Evolutionary conservation across 2,113 vertebrate genomes (phyloP).

Genomic region (Ondatra zibethicus): DNA sequence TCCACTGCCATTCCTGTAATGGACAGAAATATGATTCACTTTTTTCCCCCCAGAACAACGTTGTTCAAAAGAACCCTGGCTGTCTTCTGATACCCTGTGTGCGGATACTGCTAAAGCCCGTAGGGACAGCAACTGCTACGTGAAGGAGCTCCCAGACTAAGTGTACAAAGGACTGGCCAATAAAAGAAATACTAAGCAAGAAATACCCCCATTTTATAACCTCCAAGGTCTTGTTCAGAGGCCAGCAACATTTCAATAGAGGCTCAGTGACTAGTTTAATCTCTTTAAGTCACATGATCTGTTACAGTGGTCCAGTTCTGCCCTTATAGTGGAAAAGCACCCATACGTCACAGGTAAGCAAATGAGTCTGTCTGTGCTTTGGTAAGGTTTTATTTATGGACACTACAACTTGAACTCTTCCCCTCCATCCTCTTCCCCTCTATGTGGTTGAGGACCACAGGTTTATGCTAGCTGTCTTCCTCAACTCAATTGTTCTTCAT

Average conservation of each 20-base stretch:
- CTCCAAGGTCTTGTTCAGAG: background rate
- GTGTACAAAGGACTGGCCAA: background rate
- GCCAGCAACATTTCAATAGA: background rate
- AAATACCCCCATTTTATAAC: background rate
- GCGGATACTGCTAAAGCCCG: too few relatives aligned
- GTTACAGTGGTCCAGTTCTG: background rate
- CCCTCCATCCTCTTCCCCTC: background rate
- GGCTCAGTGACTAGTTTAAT: background rate
- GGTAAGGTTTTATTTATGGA: background rate
- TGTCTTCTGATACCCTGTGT: background rate
- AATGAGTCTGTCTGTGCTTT: background rate
- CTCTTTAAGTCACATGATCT: background rate
- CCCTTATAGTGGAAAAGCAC: background rate
- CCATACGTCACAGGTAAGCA: background rate
- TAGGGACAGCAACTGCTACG: accelerated
- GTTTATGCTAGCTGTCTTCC: background rate
- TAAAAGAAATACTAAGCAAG: background rate
- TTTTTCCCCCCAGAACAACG: slow-evolving; percentile 5
- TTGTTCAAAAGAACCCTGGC: background rate
- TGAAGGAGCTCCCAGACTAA: background rate
- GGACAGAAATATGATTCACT: slow-evolving; percentile 61
- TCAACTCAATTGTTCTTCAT: background rate
- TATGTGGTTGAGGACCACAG: background rate
- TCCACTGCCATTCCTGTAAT: slow-evolving; percentile 95
- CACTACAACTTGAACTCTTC: background rate